These are phyloP conservation scores for Phengaris alcon DNA, from an alignment of 2,888 invertebrate species.

Conservation along the genomic window DNA sequence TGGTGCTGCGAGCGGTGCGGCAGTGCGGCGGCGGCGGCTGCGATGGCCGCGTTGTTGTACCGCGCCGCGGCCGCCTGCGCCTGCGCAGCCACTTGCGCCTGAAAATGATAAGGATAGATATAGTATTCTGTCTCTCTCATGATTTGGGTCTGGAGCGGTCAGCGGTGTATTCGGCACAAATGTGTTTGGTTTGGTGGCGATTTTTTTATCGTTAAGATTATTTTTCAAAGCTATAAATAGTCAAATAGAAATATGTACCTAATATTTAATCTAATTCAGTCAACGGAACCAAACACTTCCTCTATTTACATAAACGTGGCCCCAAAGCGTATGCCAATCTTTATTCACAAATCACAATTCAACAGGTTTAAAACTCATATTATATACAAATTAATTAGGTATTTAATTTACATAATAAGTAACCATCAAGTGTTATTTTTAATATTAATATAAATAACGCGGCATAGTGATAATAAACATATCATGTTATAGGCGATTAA, in stretches of 20 bases:
- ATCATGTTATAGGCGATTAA: too few species aligned
- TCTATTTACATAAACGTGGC: background rate
- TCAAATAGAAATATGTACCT: background rate
- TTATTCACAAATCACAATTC: background rate
- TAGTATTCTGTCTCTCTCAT: background rate
- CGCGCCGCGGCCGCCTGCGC: slow-evolving; percentile 69
- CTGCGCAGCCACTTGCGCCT: slow-evolving; percentile 72
- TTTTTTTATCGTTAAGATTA: too few species aligned
- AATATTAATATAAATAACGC: background rate
- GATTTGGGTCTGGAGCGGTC: background rate
- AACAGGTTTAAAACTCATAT: background rate
- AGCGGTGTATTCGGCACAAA: too few species aligned
- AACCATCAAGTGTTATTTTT: slow-evolving; percentile 3
- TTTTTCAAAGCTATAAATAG: too few species aligned
- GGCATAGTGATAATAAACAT: background rate
- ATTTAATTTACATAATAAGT: background rate
- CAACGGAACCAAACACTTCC: background rate
- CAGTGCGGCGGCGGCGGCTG: slow-evolving; percentile 58
- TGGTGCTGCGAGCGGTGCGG: slow-evolving; percentile 68
- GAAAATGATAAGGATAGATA: slow-evolving; percentile 25
- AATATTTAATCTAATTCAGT: background rate
- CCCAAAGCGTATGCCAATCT: background rate
- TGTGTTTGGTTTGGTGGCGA: too few species aligned
- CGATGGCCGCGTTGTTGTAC: slow-evolving; percentile 65
- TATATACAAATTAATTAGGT: too few species aligned